A percentile compares a stretch with the other conserved stretches of the same genome.
These are phyloP conservation scores for Papilio xuthus DNA, from an alignment of 1,140 invertebrate genomes.

Conservation along the genomic window DNA sequence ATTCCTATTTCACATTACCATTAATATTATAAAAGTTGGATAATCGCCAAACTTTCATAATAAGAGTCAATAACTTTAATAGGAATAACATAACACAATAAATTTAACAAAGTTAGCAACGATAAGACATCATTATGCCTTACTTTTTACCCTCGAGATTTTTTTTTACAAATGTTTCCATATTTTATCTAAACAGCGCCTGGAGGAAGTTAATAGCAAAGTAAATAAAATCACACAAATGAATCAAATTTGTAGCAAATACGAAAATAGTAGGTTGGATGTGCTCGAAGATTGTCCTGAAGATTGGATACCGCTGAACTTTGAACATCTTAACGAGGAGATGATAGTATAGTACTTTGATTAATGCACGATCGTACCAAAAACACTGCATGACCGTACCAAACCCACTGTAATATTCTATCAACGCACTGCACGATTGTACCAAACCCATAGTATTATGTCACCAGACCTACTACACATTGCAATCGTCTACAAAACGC, in stretches of 20 bases:
- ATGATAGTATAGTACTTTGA: conserved; percentile 64
- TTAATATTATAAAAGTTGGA: not conserved
- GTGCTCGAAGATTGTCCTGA: conserved; percentile 49
- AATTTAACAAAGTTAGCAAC: too few relatives aligned
- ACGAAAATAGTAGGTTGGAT: conserved; percentile 69
- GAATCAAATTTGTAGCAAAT: conserved; percentile 74
- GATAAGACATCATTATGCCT: too few relatives aligned
- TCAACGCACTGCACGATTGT: not conserved
- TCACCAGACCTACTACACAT: not conserved
- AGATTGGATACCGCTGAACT: conserved; percentile 48
- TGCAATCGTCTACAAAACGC: not conserved
- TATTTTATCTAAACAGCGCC: conserved; percentile 51
- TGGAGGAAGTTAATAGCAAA: conserved; percentile 64
- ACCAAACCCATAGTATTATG: not conserved
- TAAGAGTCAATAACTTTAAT: too few relatives aligned
- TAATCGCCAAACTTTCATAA: too few relatives aligned
- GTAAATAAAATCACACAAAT: conserved; percentile 70
- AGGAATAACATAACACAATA: too few relatives aligned
- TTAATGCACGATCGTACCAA: not conserved
- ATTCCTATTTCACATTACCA: too few relatives aligned
- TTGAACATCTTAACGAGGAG: conserved; percentile 58
- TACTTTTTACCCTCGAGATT: too few relatives aligned
- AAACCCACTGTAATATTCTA: not conserved
- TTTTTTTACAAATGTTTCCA: not conserved
- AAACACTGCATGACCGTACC: not conserved